Evolutionary conservation across 1,140 invertebrate genomes (phyloP).

Genomic region (Linepithema humile): DNA sequence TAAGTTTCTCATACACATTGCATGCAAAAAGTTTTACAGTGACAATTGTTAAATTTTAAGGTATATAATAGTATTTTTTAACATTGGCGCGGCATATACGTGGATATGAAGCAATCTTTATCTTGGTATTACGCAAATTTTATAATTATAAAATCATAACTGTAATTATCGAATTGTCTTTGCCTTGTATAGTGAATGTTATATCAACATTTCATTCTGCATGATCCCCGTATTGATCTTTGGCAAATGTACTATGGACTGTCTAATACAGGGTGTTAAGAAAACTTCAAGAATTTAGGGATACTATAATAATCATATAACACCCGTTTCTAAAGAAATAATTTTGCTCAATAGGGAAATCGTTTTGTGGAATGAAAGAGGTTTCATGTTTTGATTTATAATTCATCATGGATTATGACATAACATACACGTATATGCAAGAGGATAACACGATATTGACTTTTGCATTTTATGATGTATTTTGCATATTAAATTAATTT

Average conservation of each 20-base stretch:
- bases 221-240: slow-evolving; percentile 14
- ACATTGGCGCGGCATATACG: slow-evolving; percentile 24
- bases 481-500: not conserved
- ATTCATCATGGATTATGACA: not conserved
- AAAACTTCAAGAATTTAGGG: not conserved
- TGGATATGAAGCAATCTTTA: slow-evolving; percentile 41
- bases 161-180: slow-evolving; percentile 33
- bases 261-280: not conserved
- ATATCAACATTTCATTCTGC: not conserved
- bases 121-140: slow-evolving; percentile 26
- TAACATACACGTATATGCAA: slow-evolving; percentile 19
- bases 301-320: not conserved
- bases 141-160: slow-evolving; percentile 37
- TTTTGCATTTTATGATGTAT: not conserved
- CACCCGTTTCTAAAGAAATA: not conserved
- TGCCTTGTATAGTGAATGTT: slow-evolving; percentile 14
- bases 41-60: slow-evolving; percentile 53
- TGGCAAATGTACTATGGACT: not conserved
- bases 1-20: slow-evolving; percentile 62
- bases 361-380: not conserved
- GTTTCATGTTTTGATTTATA: slow-evolving; percentile 25
- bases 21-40: slow-evolving; percentile 57
- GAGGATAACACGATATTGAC: slow-evolving; percentile 8
- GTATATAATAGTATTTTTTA: slow-evolving; percentile 47
- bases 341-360: slow-evolving; percentile 15